Conservation (phyloP, 1,140 invertebrate species). For the Homalodisca vitripennis region DNA sequence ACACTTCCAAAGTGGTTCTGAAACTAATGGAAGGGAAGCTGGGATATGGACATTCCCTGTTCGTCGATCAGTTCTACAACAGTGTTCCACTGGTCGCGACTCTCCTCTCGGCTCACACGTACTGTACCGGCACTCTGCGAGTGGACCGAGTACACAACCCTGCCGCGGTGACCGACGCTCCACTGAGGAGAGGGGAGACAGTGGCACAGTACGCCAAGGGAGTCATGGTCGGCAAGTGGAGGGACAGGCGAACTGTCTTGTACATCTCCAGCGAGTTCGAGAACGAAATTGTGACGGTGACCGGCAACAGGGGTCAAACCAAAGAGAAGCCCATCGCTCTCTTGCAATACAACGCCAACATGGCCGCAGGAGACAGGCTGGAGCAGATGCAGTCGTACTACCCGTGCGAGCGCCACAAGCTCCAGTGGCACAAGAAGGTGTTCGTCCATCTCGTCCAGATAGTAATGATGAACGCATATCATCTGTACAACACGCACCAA, state of each 20-base stretch:
- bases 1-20: slow-evolving; percentile 5
- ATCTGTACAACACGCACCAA: slow-evolving; percentile 8
- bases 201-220: slow-evolving; percentile 4
- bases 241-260: slow-evolving; percentile 44
- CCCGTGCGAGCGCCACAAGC: slow-evolving; percentile 23
- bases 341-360: slow-evolving; percentile 14
- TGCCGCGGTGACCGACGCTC: neutral
- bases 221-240: slow-evolving; percentile 43
- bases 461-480: slow-evolving; percentile 23
- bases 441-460: slow-evolving; percentile 20
- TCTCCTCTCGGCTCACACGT: neutral
- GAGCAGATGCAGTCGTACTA: slow-evolving; percentile 18
- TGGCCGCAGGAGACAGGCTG: slow-evolving; percentile 14
- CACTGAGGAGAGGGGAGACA: neutral
- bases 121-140: slow-evolving; percentile 16
- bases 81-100: neutral
- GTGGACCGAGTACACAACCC: neutral
- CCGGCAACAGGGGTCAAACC: slow-evolving; percentile 36
- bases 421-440: slow-evolving; percentile 28
- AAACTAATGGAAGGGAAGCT: slow-evolving; percentile 9
- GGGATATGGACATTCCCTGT: slow-evolving; percentile 33
- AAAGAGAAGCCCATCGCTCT: neutral
- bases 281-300: slow-evolving; percentile 32
- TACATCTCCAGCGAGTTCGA: slow-evolving; percentile 42
- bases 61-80: slow-evolving; percentile 33